phyloP scores from a whole-genome alignment of 2,888 invertebrate species.

The Nipponacmea schrenckii region DNA sequence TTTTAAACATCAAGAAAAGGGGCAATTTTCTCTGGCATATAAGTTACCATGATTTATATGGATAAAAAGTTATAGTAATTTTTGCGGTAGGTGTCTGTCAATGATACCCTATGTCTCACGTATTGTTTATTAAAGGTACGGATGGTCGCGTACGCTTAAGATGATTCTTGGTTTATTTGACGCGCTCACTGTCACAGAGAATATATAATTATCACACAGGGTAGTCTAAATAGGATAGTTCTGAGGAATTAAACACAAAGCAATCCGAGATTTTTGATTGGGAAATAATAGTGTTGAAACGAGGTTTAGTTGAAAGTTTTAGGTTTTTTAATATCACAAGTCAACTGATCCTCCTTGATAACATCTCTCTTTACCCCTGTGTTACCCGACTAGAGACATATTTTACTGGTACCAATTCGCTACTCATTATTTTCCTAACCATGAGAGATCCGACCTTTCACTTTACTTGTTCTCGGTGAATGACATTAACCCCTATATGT shows the following conservation, averaged over 20 bases:
- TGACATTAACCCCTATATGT: background rate
- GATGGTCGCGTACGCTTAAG: constrained; percentile 4
- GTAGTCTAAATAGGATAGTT: constrained; percentile 5
- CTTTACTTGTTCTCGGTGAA: too few relatives aligned
- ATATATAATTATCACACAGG: constrained; percentile 2
- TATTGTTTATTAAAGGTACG: background rate
- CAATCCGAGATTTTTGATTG: constrained; percentile 7
- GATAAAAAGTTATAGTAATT: background rate
- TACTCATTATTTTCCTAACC: background rate
- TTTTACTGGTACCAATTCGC: background rate
- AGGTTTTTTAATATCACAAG: constrained; percentile 1
- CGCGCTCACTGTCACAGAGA: background rate
- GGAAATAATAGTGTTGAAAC: constrained; percentile 7
- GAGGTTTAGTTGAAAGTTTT: background rate
- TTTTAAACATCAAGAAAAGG: too few relatives aligned
- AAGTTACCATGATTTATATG: background rate
- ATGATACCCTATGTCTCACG: background rate
- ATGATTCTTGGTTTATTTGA: background rate
- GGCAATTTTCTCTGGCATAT: too few relatives aligned
- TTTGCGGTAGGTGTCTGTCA: background rate
- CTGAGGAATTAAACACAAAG: constrained; percentile 5
- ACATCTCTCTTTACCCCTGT: background rate
- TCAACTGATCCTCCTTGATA: constrained; percentile 3
- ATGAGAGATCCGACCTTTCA: too few relatives aligned
- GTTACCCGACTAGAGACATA: background rate